These are phyloP conservation scores for Tautogolabrus adspersus DNA, from an alignment of 2,113 vertebrate species.

Conservation along the genomic window DNA sequence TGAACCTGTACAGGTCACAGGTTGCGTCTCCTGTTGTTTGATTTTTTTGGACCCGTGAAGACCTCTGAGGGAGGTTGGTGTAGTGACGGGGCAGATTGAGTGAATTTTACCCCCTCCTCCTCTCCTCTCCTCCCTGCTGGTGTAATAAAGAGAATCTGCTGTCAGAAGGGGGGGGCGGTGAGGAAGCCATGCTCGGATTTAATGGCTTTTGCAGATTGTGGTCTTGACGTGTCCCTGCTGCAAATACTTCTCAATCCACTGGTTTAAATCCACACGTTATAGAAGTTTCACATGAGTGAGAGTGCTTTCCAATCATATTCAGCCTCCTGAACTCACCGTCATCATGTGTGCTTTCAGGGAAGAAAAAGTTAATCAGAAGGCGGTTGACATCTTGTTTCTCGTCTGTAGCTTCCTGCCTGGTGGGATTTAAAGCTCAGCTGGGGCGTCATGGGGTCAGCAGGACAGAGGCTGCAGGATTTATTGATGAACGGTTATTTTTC, in stretches of 20 bases:
- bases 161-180: slow-evolving; percentile 39
- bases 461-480: slow-evolving; percentile 70
- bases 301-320: background rate
- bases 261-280: background rate
- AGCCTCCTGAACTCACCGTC: background rate
- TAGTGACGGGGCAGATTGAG: slow-evolving; percentile 7
- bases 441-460: slow-evolving; percentile 66
- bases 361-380: slow-evolving; percentile 13
- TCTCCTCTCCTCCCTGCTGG: slow-evolving; percentile 55
- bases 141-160: slow-evolving; percentile 72
- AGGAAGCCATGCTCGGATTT: slow-evolving; percentile 66
- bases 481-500: slow-evolving; percentile 55
- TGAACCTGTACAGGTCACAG: background rate
- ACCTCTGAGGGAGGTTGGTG: background rate
- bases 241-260: slow-evolving; percentile 21
- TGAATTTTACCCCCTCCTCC: slow-evolving; percentile 37
- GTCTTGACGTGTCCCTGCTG: slow-evolving; percentile 50
- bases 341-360: slow-evolving; percentile 19
- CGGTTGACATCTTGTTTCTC: slow-evolving; percentile 28
- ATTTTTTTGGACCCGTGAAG: background rate
- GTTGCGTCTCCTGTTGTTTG: background rate
- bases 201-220: slow-evolving; percentile 78
- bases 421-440: slow-evolving; percentile 22
- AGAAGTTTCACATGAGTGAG: background rate
- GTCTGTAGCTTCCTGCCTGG: slow-evolving; percentile 23